These are phyloP conservation scores for Tragelaphus buxtoni DNA, from an alignment of 2,113 vertebrate genomes.

Conservation along the genomic window DNA sequence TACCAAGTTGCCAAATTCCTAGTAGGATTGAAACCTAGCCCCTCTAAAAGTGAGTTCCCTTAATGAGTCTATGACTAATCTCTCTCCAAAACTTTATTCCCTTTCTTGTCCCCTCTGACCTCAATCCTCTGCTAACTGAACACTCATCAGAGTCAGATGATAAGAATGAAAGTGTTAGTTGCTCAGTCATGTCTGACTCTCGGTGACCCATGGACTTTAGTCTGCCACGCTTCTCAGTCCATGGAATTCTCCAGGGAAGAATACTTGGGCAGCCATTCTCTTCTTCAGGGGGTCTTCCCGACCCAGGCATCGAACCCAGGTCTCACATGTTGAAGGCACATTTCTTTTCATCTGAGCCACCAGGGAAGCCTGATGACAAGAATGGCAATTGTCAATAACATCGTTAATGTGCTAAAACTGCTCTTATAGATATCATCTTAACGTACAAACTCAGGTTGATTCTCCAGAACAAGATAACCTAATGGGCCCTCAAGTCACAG, in stretches of 20 bases:
- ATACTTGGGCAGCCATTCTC: background rate
- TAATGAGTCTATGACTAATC: background rate
- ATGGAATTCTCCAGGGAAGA: background rate
- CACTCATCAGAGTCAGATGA: background rate
- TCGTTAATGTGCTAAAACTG: background rate
- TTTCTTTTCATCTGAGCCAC: background rate
- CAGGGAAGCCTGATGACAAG: background rate
- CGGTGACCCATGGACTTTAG: background rate
- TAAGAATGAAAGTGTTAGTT: background rate
- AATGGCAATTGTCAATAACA: background rate
- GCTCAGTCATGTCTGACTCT: background rate
- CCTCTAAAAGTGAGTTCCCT: background rate
- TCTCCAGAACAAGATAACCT: background rate
- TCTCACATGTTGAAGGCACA: background rate
- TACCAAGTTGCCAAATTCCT: background rate
- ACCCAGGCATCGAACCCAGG: background rate
- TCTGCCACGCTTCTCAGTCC: background rate
- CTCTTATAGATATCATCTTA: background rate
- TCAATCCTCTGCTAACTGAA: background rate
- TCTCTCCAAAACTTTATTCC: background rate
- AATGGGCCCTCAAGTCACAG: background rate
- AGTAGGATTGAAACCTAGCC: background rate
- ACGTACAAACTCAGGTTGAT: background rate
- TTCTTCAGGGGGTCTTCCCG: background rate
- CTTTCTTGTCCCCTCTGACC: background rate